Evolutionary conservation across 1,140 invertebrate genomes (phyloP), one percentile per base, ranked within the genome.

Genomic region (Caenorhabditis latens): DNA sequence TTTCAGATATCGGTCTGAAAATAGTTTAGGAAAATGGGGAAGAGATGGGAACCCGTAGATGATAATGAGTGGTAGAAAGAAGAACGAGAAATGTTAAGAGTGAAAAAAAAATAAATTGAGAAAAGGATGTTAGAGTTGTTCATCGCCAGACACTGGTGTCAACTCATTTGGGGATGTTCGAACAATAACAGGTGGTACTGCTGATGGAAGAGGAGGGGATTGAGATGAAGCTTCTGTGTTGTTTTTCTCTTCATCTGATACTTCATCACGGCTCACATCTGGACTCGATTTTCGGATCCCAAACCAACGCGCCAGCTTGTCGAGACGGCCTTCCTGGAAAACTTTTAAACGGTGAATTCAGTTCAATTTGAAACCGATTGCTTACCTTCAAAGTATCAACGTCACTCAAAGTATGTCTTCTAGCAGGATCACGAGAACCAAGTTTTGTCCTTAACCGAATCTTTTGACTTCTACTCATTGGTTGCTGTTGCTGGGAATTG

Each of bases 231-330:
- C 8, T 79, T 63, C 55, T 46, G 21, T 8, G 14, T 65, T 42
- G 46, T 32, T 84, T 19, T 58, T 67, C 14, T 87, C 86, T 19
- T 83, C 43, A 14, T 58, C 82, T 43, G 57, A 84, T 16, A 84
- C 42, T 21, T 84, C 82, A 58, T 84, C 57, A 19, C 57, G 53
- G 32, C 58, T 84, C 57, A 87, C 86, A 40, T 84, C 83, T 6
- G 87, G 87, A 53, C 46, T 87, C 16, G 75, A 84, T 63, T 50
- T 71, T 16, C 87, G 63, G 48, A 84, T 65, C 4, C 67, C 83
- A 24, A 89, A 63, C 88, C 88, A 89, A 19, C 88, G 88, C 40
- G 85, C 88, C 21, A 89, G 42, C 48, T 89, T 89, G 32, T 86
- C 88, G 24, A 89, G 61, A 9, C 83, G 83, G 84, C 61, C 83